Conservation (phyloP, 1,140 invertebrate species). For the Andricus grossulariae region DNA sequence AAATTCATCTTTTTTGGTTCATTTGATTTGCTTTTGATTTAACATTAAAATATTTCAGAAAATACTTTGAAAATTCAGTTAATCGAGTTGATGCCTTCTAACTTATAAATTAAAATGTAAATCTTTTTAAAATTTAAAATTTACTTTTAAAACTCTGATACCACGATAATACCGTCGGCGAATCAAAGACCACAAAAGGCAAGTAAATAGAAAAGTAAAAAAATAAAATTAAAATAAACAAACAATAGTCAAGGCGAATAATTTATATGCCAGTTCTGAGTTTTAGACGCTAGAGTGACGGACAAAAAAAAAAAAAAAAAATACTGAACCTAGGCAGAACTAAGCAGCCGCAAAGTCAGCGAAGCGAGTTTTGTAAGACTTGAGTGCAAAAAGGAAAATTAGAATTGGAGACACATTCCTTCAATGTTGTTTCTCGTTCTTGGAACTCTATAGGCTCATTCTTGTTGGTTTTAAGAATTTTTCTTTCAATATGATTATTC, state of each 20-base stretch:
- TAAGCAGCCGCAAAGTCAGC: not conserved
- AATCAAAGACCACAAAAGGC: not conserved
- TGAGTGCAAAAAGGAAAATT: not conserved
- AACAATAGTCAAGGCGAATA: not conserved
- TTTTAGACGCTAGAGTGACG: not conserved
- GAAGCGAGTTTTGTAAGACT: not conserved
- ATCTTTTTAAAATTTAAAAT: no score
- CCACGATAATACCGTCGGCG: no score
- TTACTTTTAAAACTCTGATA: no score
- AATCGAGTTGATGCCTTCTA: no score
- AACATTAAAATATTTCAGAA: no score
- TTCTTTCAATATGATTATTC: no score
- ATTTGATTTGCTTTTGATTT: no score
- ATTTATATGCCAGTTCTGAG: not conserved
- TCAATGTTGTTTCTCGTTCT: conserved; percentile 39
- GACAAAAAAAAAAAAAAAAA: not conserved
- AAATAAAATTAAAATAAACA: not conserved
- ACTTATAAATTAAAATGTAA: no score
- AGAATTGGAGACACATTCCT: conserved; percentile 22
- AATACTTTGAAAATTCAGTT: no score
- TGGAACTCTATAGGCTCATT: not conserved
- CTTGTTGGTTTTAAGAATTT: no score
- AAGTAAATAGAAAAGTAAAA: not conserved
- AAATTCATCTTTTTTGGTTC: no score
- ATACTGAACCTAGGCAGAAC: not conserved